Percentiles rank a stretch among this genome's conserved stretches.
These are phyloP conservation scores for Simalia tracyae DNA, from an alignment of 2,797 vertebrate species.

Conservation along the genomic window DNA sequence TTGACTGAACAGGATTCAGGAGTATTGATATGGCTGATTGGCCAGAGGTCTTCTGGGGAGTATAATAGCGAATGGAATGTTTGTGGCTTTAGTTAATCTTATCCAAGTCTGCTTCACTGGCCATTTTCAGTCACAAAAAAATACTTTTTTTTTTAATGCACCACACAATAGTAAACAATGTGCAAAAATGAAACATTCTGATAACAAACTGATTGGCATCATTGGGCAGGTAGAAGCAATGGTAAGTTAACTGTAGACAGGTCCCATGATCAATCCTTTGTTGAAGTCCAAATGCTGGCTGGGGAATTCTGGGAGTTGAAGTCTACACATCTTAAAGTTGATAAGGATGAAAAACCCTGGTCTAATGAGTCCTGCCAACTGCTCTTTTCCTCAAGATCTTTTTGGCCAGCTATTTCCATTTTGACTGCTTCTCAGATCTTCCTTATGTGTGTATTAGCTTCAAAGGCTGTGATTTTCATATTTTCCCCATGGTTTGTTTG, in stretches of 20 bases:
- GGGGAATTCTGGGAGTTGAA: too few relatives aligned
- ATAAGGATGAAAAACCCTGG: too few relatives aligned
- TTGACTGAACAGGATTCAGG: not conserved
- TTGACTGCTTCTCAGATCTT: not conserved
- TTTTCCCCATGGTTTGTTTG: not conserved
- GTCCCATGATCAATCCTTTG: not conserved
- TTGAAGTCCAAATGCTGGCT: not conserved
- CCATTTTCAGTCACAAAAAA: not conserved
- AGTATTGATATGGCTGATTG: not conserved
- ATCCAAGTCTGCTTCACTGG: not conserved
- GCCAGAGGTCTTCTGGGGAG: not conserved
- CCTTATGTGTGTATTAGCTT: not conserved
- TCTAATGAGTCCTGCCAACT: not conserved
- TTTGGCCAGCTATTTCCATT: not conserved
- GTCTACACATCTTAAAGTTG: too few relatives aligned
- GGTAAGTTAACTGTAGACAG: not conserved
- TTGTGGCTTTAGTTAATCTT: not conserved
- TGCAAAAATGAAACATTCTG: not conserved
- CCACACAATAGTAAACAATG: not conserved
- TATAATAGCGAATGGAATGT: not conserved
- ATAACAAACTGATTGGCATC: not conserved
- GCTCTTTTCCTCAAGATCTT: not conserved
- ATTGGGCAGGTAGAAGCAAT: not conserved
- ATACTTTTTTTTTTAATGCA: not conserved
- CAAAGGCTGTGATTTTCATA: not conserved